These are phyloP conservation scores for Hipposideros armiger DNA, from an alignment of 2,113 vertebrate genomes.

Conservation along the genomic window DNA sequence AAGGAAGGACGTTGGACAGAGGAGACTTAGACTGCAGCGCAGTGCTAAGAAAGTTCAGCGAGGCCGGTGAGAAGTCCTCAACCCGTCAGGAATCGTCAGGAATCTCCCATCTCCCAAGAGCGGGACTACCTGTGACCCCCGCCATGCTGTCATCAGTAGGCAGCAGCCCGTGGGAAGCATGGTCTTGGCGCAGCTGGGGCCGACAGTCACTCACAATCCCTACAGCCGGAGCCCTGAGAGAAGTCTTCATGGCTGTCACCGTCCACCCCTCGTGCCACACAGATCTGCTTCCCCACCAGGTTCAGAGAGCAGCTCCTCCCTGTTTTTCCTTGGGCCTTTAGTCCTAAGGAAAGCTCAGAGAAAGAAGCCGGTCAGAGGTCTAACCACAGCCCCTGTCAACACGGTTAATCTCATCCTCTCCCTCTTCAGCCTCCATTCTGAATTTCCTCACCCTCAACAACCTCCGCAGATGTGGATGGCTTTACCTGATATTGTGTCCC, in stretches of 20 bases:
- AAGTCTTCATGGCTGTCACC: neutral
- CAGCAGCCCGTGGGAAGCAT: neutral
- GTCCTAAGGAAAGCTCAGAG: neutral
- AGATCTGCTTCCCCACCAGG: neutral
- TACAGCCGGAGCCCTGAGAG: neutral
- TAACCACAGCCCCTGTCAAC: neutral
- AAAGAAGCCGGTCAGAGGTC: neutral
- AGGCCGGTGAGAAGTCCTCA: neutral
- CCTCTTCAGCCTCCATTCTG: neutral
- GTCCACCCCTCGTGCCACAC: neutral
- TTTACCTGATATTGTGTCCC: neutral
- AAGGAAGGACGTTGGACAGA: neutral
- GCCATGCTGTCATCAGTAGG: neutral
- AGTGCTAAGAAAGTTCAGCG: neutral
- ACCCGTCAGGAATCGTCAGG: neutral
- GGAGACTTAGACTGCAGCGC: neutral
- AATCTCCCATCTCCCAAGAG: neutral
- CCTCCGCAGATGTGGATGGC: neutral
- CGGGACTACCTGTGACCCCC: neutral
- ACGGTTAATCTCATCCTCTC: neutral
- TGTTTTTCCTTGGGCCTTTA: neutral
- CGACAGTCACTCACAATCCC: neutral
- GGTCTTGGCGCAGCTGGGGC: neutral
- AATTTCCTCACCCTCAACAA: neutral
- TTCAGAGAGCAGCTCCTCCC: neutral